These are phyloP conservation scores for Antigone vipio DNA, from an alignment of 2,113 vertebrate genomes.

Conservation along the genomic window DNA sequence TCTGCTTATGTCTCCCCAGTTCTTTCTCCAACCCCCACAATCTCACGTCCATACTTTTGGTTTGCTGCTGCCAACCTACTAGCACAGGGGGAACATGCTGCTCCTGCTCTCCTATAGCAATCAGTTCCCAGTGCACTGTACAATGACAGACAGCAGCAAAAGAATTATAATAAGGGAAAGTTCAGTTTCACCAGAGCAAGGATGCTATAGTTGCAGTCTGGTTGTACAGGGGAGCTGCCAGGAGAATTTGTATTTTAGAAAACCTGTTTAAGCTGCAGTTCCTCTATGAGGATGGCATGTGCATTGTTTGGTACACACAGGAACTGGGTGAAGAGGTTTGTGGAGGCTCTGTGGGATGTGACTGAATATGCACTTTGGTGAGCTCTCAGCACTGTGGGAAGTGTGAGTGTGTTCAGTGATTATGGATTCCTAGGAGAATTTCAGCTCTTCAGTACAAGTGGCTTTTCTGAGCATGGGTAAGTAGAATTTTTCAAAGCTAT, in stretches of 20 bases:
- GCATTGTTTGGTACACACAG: background rate
- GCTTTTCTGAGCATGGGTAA: background rate
- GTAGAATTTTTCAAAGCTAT: background rate
- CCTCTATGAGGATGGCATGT: background rate
- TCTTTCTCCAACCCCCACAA: background rate
- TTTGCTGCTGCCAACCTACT: background rate
- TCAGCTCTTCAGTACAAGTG: background rate
- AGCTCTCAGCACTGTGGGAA: constrained; percentile 6
- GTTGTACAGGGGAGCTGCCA: background rate
- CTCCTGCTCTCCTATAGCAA: background rate
- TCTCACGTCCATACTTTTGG: background rate
- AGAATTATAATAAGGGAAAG: background rate
- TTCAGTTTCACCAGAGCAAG: background rate
- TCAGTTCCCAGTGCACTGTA: background rate
- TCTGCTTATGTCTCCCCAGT: background rate
- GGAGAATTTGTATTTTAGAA: background rate
- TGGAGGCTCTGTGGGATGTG: background rate
- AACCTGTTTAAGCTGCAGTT: background rate
- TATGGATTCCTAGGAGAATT: constrained; percentile 8
- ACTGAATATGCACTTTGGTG: constrained; percentile 4
- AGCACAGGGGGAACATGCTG: background rate
- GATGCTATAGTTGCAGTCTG: background rate
- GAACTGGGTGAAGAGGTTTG: background rate
- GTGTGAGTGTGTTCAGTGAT: background rate
- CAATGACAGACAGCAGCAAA: background rate